Evolutionary conservation across 1,140 invertebrate genomes (phyloP).

Genomic region (Brachionus angularis): DNA sequence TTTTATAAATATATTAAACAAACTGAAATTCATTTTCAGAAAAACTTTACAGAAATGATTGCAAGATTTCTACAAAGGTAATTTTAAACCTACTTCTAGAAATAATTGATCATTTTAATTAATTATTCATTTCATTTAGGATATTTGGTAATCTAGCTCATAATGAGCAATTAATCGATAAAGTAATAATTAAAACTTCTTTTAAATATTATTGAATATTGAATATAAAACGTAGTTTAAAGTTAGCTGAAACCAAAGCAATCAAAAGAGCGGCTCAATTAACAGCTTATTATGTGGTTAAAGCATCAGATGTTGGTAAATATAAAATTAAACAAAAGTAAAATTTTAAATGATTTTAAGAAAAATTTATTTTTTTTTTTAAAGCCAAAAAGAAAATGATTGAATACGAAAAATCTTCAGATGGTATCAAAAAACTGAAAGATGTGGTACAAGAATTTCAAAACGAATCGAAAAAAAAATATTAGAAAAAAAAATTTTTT

Average conservation of each 20-base stretch:
- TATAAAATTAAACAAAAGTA: background rate
- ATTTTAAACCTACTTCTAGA: background rate
- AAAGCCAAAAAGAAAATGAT: slow-evolving; percentile 26
- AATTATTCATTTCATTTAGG: background rate
- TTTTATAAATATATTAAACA: too few species aligned
- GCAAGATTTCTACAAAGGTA: slow-evolving; percentile 10
- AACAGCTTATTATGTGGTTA: slow-evolving; percentile 36
- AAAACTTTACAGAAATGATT: slow-evolving; percentile 4
- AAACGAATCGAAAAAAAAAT: slow-evolving; percentile 9
- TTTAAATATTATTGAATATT: background rate
- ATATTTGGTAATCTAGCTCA: slow-evolving; percentile 20
- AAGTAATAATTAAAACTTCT: background rate
- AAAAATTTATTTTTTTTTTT: background rate
- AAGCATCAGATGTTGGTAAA: slow-evolving; percentile 4
- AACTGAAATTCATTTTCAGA: too few species aligned
- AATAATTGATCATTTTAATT: background rate
- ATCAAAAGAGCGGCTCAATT: slow-evolving; percentile 31
- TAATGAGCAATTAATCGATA: slow-evolving; percentile 41
- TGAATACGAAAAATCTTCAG: slow-evolving; percentile 18
- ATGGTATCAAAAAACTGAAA: background rate
- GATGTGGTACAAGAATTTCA: background rate
- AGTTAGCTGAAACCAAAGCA: slow-evolving; percentile 27
- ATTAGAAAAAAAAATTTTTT: too few species aligned
- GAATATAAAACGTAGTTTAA: too few species aligned
- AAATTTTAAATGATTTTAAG: too few species aligned